Evolutionary conservation across 2,888 invertebrate species (phyloP), one percentile per base, ranked within the genome.

Genomic region (Crioceris asparagi): DNA sequence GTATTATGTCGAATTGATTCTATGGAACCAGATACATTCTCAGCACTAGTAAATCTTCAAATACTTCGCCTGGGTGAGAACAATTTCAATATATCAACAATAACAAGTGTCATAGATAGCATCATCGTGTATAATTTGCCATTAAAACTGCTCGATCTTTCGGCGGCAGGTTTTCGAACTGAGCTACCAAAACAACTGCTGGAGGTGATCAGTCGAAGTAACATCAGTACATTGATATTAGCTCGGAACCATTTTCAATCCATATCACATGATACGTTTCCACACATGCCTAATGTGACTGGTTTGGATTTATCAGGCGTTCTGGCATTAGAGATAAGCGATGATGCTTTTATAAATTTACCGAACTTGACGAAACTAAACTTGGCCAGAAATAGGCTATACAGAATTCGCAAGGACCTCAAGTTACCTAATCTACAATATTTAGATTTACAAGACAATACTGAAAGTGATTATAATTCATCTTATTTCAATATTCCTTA

Each of bases 211-310:
- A 69, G 71, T 4, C 57, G 64, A 12, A 67, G 71, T 0, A 70
- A 68, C 2, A 65, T 75, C 26, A 66, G 61, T 17, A 57, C 59
- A 31, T 55, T 77, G 29, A 62, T 61, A 35, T 51, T 77, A 26
- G 63, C 70, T 0, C 56, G 66, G 33, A 76, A 76, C 51, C 72
- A 72, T 47, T 74, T 76, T 49, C 72, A 74, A 59, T 53, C 65
- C 1, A 64, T 77, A 6, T 50, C 53, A 10, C 61, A 67, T 7
- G 60, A 67, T n/a, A 56, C 61, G 3, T 76, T 77, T 52, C 74
- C 75, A 2, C 38, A 36, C 3, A 75, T 76, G 74, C 57, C 63
- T 1, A 69, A 71, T 40, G 58, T 79, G 35, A 64, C 69, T 49
- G 47, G 67, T 1, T 50, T 79, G 27, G 74, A 77, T 55, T 59